phyloP scores from a whole-genome alignment of 2,113 vertebrate species.

The Nestor notabilis region DNA sequence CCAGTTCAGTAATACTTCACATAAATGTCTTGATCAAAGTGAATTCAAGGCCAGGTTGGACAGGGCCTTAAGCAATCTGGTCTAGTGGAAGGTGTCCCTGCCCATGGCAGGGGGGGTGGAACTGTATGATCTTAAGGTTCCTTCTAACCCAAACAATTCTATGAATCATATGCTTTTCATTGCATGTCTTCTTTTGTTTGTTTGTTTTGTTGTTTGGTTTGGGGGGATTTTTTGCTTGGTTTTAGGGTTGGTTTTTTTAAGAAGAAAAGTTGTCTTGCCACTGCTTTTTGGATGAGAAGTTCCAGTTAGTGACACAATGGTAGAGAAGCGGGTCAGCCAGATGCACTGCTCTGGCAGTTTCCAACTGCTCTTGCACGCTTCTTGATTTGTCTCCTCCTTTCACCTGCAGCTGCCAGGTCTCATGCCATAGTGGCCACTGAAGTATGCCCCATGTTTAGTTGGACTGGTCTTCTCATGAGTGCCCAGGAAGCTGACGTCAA shows the following conservation, averaged over 20 bases:
- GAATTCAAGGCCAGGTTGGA: neutral
- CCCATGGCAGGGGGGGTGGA: neutral
- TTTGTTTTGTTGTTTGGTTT: neutral
- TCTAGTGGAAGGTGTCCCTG: neutral
- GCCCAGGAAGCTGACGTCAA: neutral
- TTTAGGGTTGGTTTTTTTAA: neutral
- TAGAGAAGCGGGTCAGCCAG: neutral
- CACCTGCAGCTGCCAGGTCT: neutral
- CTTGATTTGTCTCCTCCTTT: neutral
- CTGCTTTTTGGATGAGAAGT: neutral
- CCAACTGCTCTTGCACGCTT: neutral
- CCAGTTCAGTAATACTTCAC: neutral
- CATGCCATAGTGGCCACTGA: neutral
- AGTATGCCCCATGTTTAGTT: accelerated
- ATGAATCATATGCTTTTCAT: neutral
- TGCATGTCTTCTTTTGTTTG: accelerated
- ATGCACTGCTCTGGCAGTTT: neutral
- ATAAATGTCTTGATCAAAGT: neutral
- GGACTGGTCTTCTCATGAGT: neutral
- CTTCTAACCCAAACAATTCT: neutral
- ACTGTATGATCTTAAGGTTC: neutral
- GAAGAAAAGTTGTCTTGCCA: neutral
- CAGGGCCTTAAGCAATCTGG: neutral
- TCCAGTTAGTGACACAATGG: neutral
- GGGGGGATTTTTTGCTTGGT: neutral